phyloP scores from a whole-genome alignment of 2,888 invertebrate species.

The Xanthia togata region DNA sequence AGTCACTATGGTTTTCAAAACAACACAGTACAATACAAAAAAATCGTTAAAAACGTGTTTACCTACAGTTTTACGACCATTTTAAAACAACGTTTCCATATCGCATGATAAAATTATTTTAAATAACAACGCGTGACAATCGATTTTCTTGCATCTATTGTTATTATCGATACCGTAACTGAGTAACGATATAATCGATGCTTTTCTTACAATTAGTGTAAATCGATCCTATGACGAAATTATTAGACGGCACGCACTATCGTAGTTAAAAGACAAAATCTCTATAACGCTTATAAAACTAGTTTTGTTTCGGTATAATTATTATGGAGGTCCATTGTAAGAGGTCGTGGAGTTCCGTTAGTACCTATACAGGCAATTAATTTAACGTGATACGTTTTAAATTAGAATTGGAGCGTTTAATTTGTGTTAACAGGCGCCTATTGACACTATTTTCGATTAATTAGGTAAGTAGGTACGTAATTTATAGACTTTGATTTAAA shows the following conservation, averaged over 20 bases:
- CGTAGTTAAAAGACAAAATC: constrained; percentile 68
- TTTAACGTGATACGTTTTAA: constrained; percentile 74
- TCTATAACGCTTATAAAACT: constrained; percentile 72
- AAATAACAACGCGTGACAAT: constrained; percentile 60
- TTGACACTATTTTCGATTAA: constrained; percentile 42
- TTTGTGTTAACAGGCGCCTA: constrained; percentile 51
- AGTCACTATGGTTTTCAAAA: constrained; percentile 19
- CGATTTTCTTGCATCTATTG: constrained; percentile 55
- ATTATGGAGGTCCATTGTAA: constrained; percentile 69
- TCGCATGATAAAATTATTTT: constrained; percentile 56
- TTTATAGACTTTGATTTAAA: constrained; percentile 39
- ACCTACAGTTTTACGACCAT: constrained; percentile 49
- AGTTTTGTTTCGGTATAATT: constrained; percentile 73
- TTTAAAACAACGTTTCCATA: constrained; percentile 53
- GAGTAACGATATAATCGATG: constrained; percentile 59
- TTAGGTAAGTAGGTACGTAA: constrained; percentile 47
- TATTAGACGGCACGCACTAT: constrained; percentile 71
- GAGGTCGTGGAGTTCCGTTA: constrained; percentile 73
- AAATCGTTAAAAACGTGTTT: constrained; percentile 29
- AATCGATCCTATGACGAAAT: constrained; percentile 67
- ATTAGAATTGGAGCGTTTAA: constrained; percentile 65
- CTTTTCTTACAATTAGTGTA: constrained; percentile 61
- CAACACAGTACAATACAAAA: constrained; percentile 19
- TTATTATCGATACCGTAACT: constrained; percentile 52
- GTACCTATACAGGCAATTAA: constrained; percentile 76